A percentile compares a stretch with the other conserved stretches of the same genome.
phyloP scores from a whole-genome alignment of 1,140 invertebrate genomes.

The Temnothorax curvispinosus region DNA sequence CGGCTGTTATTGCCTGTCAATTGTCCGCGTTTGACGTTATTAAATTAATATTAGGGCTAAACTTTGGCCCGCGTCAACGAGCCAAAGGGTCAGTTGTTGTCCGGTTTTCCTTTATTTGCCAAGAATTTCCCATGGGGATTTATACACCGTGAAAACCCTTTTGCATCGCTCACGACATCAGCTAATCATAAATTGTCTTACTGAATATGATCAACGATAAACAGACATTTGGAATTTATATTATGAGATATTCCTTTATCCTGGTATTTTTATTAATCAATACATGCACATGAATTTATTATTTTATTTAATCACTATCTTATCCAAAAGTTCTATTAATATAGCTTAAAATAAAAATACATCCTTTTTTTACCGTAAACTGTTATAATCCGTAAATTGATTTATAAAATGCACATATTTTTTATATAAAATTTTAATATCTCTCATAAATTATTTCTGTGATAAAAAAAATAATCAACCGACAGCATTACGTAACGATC shows the following conservation, averaged over 20 bases:
- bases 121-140: conserved; percentile 79
- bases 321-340: neutral
- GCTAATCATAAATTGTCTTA: conserved; percentile 33
- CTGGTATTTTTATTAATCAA: neutral
- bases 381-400: neutral
- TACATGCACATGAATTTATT: neutral
- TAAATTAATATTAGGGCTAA: conserved; percentile 84
- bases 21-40: conserved; percentile 83
- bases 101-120: conserved; percentile 80
- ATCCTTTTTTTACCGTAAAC: too few species aligned
- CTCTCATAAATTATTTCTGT: neutral
- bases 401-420: neutral
- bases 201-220: conserved; percentile 10
- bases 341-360: neutral
- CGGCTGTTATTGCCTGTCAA: conserved; percentile 85
- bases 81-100: conserved; percentile 69
- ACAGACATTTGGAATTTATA: conserved; percentile 8
- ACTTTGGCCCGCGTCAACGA: conserved; percentile 49
- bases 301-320: neutral
- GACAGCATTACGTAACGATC: neutral
- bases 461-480: neutral
- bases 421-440: neutral
- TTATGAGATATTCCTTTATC: neutral
- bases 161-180: conserved; percentile 23
- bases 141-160: conserved; percentile 54